These are phyloP conservation scores for Hydraecia micacea DNA, from an alignment of 2,888 invertebrate species.

Conservation along the genomic window DNA sequence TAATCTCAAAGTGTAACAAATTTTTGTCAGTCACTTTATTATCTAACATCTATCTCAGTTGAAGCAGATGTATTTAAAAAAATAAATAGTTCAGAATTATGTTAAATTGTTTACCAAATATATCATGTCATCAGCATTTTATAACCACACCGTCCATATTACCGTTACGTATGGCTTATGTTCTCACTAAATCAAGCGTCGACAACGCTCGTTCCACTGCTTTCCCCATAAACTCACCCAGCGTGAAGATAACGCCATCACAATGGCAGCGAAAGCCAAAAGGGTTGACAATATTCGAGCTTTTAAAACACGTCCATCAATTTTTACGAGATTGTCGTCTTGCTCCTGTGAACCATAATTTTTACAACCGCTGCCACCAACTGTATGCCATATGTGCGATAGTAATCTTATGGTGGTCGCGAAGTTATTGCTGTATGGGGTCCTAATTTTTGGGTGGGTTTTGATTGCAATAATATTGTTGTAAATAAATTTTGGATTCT, in stretches of 20 bases:
- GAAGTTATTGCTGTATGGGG: conserved; percentile 75
- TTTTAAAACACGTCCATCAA: conserved; percentile 65
- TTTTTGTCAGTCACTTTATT: conserved; percentile 22
- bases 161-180: conserved; percentile 47
- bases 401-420: conserved; percentile 76
- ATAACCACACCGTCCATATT: conserved; percentile 6
- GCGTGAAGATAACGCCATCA: conserved; percentile 57
- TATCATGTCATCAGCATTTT: conserved; percentile 10
- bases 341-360: conserved; percentile 68
- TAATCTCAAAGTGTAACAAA: not conserved
- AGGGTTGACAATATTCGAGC: conserved; percentile 61
- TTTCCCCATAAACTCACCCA: conserved; percentile 51
- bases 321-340: conserved; percentile 63
- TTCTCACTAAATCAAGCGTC: conserved; percentile 51
- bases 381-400: conserved; percentile 83
- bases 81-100: not conserved
- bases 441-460: conserved; percentile 55
- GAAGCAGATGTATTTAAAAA: not conserved
- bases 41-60: not conserved
- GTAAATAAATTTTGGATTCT: not conserved
- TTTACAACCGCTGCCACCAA: conserved; percentile 77
- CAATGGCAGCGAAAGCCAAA: conserved; percentile 56
- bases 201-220: conserved; percentile 35
- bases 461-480: conserved; percentile 31
- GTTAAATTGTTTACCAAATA: not conserved